phyloP scores from a whole-genome alignment of 2,113 vertebrate species.

The Corynorhinus townsendii region DNA sequence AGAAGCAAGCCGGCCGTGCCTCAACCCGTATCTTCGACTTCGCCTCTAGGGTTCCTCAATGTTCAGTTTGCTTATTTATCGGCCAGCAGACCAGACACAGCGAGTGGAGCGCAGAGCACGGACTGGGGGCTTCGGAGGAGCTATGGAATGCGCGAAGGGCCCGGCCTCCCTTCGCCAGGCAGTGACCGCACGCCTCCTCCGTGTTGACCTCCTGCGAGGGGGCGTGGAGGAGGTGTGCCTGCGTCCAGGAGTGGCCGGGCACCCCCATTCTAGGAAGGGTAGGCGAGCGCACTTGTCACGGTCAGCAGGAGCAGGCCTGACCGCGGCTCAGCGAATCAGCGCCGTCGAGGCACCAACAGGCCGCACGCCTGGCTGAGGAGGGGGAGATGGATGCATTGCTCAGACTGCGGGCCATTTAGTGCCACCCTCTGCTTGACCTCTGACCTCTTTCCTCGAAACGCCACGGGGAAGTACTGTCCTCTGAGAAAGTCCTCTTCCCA shows the following conservation, averaged over 20 bases:
- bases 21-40: neutral
- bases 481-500: conserved; percentile 38
- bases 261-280: neutral
- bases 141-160: neutral
- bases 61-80: neutral
- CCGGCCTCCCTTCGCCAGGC: neutral
- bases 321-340: too few relatives aligned
- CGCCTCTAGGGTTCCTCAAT: neutral
- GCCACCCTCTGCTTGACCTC: conserved; percentile 18
- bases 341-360: too few relatives aligned
- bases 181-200: too few relatives aligned
- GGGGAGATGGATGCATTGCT: conserved; percentile 20
- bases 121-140: neutral
- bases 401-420: neutral
- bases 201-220: too few relatives aligned
- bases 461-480: conserved; percentile 22
- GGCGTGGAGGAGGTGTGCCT: neutral
- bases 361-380: neutral
- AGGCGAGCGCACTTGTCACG: neutral
- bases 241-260: neutral
- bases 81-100: neutral
- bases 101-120: rapidly evolving
- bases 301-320: neutral
- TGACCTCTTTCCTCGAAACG: conserved; percentile 46
- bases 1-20: too few relatives aligned